Evolutionary conservation across 2,113 vertebrate species (phyloP).

Genomic region (Sterna hirundo): DNA sequence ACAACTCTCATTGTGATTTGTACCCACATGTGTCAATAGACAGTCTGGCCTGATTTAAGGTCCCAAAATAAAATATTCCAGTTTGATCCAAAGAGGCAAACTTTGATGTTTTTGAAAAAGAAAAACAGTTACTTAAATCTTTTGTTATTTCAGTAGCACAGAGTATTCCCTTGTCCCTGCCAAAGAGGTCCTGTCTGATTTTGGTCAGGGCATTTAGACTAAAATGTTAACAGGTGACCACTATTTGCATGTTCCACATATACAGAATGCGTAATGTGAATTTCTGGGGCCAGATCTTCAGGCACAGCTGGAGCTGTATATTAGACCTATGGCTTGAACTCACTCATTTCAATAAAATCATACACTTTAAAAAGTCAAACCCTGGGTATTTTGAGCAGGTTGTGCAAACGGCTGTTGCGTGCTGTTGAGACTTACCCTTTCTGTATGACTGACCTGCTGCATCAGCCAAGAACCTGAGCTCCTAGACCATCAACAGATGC

Average conservation of each 20-base stretch:
- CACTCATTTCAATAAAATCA: neutral
- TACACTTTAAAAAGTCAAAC: neutral
- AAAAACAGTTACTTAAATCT: neutral
- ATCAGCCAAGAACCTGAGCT: neutral
- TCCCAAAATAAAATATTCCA: neutral
- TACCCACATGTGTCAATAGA: neutral
- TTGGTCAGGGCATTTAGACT: neutral
- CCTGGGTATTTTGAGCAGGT: neutral
- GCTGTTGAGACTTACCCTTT: slow-evolving; percentile 1
- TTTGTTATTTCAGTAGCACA: neutral
- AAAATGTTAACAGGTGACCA: neutral
- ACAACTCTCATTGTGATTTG: neutral
- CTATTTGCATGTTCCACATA: neutral
- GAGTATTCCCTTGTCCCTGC: neutral
- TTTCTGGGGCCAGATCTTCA: neutral
- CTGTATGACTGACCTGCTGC: neutral
- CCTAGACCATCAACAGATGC: neutral
- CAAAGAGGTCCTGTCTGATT: neutral
- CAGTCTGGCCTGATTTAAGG: neutral
- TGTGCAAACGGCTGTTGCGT: neutral
- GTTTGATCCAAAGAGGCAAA: neutral
- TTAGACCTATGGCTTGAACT: neutral
- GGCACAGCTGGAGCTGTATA: neutral
- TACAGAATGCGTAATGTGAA: neutral
- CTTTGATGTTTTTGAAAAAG: neutral